Conservation (phyloP, 2,113 vertebrate genomes). For the Orcinus orca region DNA sequence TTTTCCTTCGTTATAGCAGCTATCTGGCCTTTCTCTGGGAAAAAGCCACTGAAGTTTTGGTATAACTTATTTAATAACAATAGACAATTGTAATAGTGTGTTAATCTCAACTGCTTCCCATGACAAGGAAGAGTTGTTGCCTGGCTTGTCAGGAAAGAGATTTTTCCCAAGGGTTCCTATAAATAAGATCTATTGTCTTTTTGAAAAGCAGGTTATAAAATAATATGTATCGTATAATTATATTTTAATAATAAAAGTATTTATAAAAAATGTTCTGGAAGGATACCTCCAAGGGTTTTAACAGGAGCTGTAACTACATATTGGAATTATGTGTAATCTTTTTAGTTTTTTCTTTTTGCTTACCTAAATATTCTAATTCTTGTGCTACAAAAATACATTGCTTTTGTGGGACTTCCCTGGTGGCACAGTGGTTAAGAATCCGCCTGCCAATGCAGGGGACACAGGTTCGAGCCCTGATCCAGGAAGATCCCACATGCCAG, state of each 20-base stretch:
- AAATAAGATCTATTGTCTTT: not conserved
- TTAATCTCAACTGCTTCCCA: not conserved
- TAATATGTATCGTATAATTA: not conserved
- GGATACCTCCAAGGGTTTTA: not conserved
- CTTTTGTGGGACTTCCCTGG: not conserved
- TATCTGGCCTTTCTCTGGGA: not conserved
- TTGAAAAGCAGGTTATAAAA: not conserved
- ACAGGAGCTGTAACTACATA: not conserved
- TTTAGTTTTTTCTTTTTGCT: not conserved
- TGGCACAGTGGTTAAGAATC: too few relatives aligned
- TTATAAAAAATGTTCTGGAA: conserved; percentile 24
- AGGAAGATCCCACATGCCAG: too few relatives aligned
- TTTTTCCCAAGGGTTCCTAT: not conserved
- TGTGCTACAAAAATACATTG: not conserved
- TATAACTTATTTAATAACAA: not conserved
- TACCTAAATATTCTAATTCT: conserved; percentile 36
- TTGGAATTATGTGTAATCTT: not conserved
- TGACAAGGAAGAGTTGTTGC: not conserved
- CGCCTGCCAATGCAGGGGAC: too few relatives aligned
- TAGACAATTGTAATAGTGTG: not conserved
- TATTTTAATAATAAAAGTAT: not conserved
- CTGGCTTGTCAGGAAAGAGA: not conserved
- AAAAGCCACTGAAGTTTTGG: not conserved
- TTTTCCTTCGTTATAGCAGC: not conserved
- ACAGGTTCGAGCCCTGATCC: too few relatives aligned